Evolutionary conservation across 1,140 invertebrate genomes (phyloP).

Genomic region (Condylostylus longicornis): DNA sequence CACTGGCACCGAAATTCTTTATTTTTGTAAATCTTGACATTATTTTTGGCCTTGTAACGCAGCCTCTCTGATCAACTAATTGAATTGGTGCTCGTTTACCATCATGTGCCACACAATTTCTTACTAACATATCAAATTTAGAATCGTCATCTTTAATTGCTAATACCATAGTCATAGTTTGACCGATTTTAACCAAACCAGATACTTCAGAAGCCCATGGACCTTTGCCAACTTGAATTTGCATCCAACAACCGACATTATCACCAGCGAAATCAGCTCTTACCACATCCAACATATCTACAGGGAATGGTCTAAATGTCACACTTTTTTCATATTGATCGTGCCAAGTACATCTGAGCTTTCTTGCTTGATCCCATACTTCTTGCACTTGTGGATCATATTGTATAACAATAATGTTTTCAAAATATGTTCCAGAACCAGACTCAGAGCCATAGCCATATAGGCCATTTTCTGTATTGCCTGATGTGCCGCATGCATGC

Average conservation of each 20-base stretch:
- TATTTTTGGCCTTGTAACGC: slow-evolving; percentile 77
- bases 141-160: slow-evolving; percentile 92
- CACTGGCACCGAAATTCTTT: slow-evolving; percentile 85
- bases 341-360: slow-evolving; percentile 86
- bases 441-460: slow-evolving; percentile 69
- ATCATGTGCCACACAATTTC: slow-evolving; percentile 88
- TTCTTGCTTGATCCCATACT: slow-evolving; percentile 89
- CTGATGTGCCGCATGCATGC: slow-evolving; percentile 78
- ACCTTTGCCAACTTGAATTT: slow-evolving; percentile 86
- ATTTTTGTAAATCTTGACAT: slow-evolving; percentile 92
- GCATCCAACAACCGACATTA: slow-evolving; percentile 92
- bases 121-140: slow-evolving; percentile 89
- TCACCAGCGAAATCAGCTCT: slow-evolving; percentile 86
- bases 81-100: slow-evolving; percentile 89
- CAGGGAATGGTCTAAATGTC: slow-evolving; percentile 85
- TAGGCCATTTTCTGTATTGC: slow-evolving; percentile 75
- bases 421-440: slow-evolving; percentile 82
- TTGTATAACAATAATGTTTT: slow-evolving; percentile 88
- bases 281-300: slow-evolving; percentile 89
- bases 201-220: slow-evolving; percentile 92
- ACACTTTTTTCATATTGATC: slow-evolving; percentile 92
- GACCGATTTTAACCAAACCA: slow-evolving; percentile 85
- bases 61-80: slow-evolving; percentile 82
- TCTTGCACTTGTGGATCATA: slow-evolving; percentile 92
- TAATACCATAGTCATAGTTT: slow-evolving; percentile 93